phyloP scores from a whole-genome alignment of 2,888 invertebrate species.

The Aproaerema taeniolella region DNA sequence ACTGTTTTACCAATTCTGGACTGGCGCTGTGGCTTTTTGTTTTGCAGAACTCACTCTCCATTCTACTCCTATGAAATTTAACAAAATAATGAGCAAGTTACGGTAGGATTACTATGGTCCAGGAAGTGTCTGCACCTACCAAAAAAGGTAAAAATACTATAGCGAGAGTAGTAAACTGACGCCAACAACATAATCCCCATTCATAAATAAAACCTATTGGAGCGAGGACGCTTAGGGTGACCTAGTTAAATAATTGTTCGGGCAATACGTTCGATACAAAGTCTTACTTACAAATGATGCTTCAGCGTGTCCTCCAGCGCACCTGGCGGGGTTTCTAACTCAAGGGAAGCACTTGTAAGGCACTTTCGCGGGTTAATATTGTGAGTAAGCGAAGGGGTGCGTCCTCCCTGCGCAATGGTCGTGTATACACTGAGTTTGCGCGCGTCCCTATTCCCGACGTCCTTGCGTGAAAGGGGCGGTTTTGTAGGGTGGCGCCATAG shows the following conservation, averaged over 20 bases:
- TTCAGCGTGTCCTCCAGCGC: constrained; percentile 58
- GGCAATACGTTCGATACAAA: constrained; percentile 21
- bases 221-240: constrained; percentile 67
- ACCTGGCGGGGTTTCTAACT: constrained; percentile 32
- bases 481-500: constrained; percentile 67
- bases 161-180: constrained; percentile 16
- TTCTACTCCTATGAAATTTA: no score
- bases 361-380: constrained; percentile 45
- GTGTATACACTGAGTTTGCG: constrained; percentile 68
- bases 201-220: constrained; percentile 57
- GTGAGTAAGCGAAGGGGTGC: constrained; percentile 33
- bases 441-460: constrained; percentile 72
- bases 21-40: constrained; percentile 12
- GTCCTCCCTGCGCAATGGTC: constrained; percentile 48
- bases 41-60: constrained; percentile 13
- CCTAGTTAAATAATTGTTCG: constrained; percentile 48
- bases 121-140: not conserved
- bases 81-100: no score
- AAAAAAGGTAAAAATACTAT: constrained; percentile 3
- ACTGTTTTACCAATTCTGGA: constrained; percentile 6
- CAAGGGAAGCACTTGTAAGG: constrained; percentile 29
- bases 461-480: constrained; percentile 70
- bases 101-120: no score
- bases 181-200: constrained; percentile 46
- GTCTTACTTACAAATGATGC: constrained; percentile 57